Evolutionary conservation across 2,113 vertebrate species (phyloP), one percentile per base, ranked within the genome.

Genomic region (Poecilia latipinna): DNA sequence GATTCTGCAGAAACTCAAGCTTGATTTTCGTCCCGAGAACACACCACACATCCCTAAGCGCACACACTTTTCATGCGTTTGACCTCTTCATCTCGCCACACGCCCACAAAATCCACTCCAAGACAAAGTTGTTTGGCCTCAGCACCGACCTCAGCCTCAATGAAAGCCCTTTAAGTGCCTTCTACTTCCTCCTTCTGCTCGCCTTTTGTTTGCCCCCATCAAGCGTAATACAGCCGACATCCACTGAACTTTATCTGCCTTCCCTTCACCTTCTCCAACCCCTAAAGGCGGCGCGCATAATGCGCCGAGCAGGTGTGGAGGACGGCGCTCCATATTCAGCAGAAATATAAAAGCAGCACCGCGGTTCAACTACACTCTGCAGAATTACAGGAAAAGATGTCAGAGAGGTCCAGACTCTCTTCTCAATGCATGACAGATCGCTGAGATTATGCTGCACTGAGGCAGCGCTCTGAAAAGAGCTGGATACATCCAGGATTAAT

Each of bases 121-220:
- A 79, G 82, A 82, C 72, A 81, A 80, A 79, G 65, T 82, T 79
- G 61, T 80, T 90, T 72, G 80, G 90, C 91, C 85, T 84, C 70
- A 31, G 51, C 66, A 54, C 74, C 80, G 80, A 89, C 91, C 85
- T 84, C 70, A 31, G 51, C 66, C 61, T 76, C 80, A 77, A 69
- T 79, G 75, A 87, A 86, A 88, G 67, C 78, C 70, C 82, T 62
- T 70, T 79, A 74, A 84, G 78, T 78, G 73, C 65, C 68, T 82
- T 66, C 64, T 73, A 68, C 72, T 15, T 77, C 74, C 79, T 77
- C 62, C 62, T 85, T 73, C 77, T 77, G 61, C 65, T 83, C 72
- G 72, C 80, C 75, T 74, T 33, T 62, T 11, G 51, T 68, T 80
- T 74, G 39, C 44, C 39, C 57, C 26, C 1, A 44, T 39, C 32